These are phyloP conservation scores for Pseudobourletiella spinata DNA, from an alignment of 1,140 invertebrate species.

Conservation along the genomic window DNA sequence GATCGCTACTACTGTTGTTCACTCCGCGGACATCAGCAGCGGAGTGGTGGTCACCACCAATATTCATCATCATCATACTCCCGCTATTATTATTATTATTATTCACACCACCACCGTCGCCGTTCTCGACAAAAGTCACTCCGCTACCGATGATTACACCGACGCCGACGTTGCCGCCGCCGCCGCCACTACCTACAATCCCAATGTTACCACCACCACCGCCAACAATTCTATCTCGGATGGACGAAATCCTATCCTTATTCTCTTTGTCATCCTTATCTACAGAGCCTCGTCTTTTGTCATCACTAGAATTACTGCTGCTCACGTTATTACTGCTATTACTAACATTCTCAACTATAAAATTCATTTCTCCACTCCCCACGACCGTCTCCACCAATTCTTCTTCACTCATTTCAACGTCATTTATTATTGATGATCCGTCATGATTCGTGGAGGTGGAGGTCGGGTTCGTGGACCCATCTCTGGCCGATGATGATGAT, in stretches of 20 bases:
- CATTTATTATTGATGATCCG: too few species aligned
- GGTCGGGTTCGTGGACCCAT: background rate
- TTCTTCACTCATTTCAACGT: background rate
- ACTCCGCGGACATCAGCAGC: too few species aligned
- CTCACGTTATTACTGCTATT: constrained; percentile 7
- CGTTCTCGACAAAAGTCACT: constrained; percentile 8
- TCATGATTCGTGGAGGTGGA: background rate
- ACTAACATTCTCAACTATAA: background rate
- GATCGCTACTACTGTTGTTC: background rate
- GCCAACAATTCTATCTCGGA: background rate
- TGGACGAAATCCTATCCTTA: constrained; percentile 1
- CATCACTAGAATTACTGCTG: background rate
- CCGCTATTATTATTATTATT: too few species aligned
- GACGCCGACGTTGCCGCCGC: too few species aligned
- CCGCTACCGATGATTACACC: too few species aligned
- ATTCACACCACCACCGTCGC: too few species aligned
- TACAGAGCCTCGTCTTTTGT: constrained; percentile 18
- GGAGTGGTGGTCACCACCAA: too few species aligned
- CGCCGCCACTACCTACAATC: too few species aligned
- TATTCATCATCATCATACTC: too few species aligned
- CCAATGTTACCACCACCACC: constrained; percentile 2
- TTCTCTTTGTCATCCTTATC: constrained; percentile 34
- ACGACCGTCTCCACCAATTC: background rate
- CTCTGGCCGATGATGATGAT: background rate
- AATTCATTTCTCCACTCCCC: background rate